Evolutionary conservation across 2,888 invertebrate genomes (phyloP), one percentile per base, ranked within the genome.

Genomic region (Euspilapteryx auroguttella): DNA sequence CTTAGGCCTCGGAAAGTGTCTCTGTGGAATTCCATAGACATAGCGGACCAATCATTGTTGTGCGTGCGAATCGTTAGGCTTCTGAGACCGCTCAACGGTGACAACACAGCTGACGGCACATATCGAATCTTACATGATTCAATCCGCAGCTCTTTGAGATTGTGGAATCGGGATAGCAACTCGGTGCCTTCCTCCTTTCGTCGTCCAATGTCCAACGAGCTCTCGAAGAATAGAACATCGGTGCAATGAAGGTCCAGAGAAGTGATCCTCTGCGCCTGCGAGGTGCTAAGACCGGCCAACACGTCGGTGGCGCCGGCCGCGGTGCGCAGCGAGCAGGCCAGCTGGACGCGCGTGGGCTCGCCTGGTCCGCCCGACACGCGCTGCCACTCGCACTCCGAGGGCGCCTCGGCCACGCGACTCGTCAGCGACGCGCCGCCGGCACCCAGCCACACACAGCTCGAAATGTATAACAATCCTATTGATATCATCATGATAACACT

Each of bases 1-100:
- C 81, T 79, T 29, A 89, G 69, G 7, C 86, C 82, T 35, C 85
- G 73, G 34, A 89, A 82, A 33, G 86, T 84, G 45, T 86, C 86
- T 23, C 83, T 75, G 44, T 85, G 83, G 35, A 89, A 76, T 42
- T 88, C 87, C 65, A 89, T 77, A 13, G 85, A 85, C 83, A 87
- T 85, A 12, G 86, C 82, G 9, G 87, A 85, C 87, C 88, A 88
- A 48, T 88, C 87, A 14, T 85, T 84, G 52, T 88, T 89, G 51
- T 85, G 86, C 11, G 88, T 88, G 26, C 86, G 79, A 38, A 91
- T 62, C 15, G 82, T 80, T 28, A 91, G 62, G 36, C 78, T 79
- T 28, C 82, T 73, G 14, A 91, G 62, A 43, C 85, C 83, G 41
- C 80, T 79, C 20, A 89, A 69, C 27, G 83, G 80, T 14, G 82